A percentile compares a stretch with the other conserved stretches of the same genome.
Conservation (phyloP, 2,797 vertebrate genomes). For the Cossypha niveicapilla region DNA sequence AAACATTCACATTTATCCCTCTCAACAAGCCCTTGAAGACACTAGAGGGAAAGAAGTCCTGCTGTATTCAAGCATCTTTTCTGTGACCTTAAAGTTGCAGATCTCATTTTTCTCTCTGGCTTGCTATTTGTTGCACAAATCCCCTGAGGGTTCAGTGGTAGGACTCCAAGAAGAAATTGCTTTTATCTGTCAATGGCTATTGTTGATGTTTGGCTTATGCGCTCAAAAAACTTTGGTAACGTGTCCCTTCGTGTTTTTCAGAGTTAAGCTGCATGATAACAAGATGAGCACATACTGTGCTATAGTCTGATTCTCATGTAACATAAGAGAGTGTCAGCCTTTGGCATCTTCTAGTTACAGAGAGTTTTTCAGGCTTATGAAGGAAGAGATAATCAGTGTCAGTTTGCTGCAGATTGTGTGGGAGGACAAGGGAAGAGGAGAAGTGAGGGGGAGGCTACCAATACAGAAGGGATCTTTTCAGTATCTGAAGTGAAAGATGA, state of each 20-base stretch:
- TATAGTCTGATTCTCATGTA: neutral
- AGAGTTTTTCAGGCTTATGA: neutral
- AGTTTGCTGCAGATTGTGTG: slow-evolving; percentile 1
- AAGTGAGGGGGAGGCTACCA: neutral
- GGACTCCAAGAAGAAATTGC: slow-evolving; percentile 2
- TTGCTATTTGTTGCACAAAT: neutral
- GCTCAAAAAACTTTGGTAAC: neutral
- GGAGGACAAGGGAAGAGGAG: neutral
- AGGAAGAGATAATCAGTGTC: neutral
- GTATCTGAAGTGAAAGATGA: slow-evolving; percentile 34
- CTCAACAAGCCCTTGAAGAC: neutral
- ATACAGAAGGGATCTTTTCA: neutral
- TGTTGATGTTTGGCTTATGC: slow-evolving; percentile 12
- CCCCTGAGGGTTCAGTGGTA: neutral
- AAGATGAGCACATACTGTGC: slow-evolving; percentile 10
- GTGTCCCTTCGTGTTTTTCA: neutral
- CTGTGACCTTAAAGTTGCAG: neutral
- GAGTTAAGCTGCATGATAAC: neutral
- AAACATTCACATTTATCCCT: neutral
- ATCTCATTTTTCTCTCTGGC: neutral
- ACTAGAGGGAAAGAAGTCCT: neutral
- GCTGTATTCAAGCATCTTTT: neutral
- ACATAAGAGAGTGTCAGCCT: slow-evolving; percentile 21
- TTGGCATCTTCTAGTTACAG: slow-evolving; percentile 36
- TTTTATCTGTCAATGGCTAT: slow-evolving; percentile 22